These are phyloP conservation scores for Myathropa florea DNA, from an alignment of 2,888 invertebrate species.

Conservation along the genomic window DNA sequence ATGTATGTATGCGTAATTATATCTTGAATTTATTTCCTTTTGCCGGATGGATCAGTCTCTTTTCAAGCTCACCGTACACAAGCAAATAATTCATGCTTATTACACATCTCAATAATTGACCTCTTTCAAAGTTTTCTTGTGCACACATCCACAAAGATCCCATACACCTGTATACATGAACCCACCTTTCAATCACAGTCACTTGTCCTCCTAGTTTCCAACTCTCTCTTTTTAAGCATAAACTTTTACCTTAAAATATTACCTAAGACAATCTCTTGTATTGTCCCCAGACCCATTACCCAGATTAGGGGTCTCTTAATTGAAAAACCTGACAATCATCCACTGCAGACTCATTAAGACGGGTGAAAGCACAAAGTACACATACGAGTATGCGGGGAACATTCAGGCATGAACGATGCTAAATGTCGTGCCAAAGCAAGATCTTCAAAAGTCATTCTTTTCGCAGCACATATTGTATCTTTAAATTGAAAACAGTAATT, in stretches of 20 bases:
- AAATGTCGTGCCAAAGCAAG: slow-evolving; percentile 8
- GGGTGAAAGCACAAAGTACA: slow-evolving; percentile 48
- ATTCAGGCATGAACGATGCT: slow-evolving; percentile 1
- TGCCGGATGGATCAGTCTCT: not conserved
- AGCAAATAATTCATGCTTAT: slow-evolving; percentile 22
- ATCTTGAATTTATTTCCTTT: not conserved
- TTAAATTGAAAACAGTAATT: too few relatives aligned
- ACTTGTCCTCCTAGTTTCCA: slow-evolving; percentile 15
- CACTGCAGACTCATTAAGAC: slow-evolving; percentile 53
- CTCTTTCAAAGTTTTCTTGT: slow-evolving; percentile 38
- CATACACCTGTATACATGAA: not conserved
- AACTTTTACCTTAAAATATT: slow-evolving; percentile 56
- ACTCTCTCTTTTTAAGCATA: slow-evolving; percentile 59
- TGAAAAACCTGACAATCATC: slow-evolving; percentile 45
- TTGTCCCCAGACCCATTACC: not conserved
- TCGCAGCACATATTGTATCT: not conserved
- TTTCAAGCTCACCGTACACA: not conserved
- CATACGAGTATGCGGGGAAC: slow-evolving; percentile 16
- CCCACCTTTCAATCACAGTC: not conserved
- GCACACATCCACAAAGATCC: not conserved
- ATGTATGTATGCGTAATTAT: not conserved
- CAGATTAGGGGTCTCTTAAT: slow-evolving; percentile 51
- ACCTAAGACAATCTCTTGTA: slow-evolving; percentile 52
- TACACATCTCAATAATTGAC: slow-evolving; percentile 46
- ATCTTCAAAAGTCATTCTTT: slow-evolving; percentile 20